Evolutionary conservation across 1,140 invertebrate species (phyloP).

Genomic region (Sycophila sp.): DNA sequence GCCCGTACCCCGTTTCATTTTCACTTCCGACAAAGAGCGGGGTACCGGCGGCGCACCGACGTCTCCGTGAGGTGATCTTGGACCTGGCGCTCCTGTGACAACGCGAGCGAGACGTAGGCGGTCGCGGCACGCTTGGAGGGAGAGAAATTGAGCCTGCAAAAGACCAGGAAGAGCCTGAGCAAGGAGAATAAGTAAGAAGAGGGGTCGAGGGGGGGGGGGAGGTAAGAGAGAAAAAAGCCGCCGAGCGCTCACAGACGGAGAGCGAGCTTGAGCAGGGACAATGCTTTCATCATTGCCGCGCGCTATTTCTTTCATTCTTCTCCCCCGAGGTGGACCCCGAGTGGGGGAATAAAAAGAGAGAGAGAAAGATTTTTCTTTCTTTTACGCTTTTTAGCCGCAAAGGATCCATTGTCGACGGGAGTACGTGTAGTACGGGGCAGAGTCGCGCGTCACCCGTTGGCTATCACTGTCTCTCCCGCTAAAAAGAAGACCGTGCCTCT

Average conservation of each 20-base stretch:
- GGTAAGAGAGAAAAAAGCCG: background rate
- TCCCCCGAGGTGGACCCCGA: conserved; percentile 33
- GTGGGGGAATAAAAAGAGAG: too few species aligned
- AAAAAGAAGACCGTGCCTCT: conserved; percentile 20
- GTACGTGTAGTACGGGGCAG: conserved; percentile 47
- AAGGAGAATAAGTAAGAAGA: conserved; percentile 9
- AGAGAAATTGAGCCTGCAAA: conserved; percentile 38
- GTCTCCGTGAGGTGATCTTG: conserved; percentile 22
- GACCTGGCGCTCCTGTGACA: conserved; percentile 20
- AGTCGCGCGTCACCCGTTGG: conserved; percentile 48
- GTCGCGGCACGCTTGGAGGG: conserved; percentile 6
- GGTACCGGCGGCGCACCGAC: conserved; percentile 1
- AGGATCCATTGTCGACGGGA: conserved; percentile 62
- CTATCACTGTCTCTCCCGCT: conserved; percentile 54
- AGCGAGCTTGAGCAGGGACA: conserved; percentile 56
- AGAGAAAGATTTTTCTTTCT: conserved; percentile 47
- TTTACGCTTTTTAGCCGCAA: conserved; percentile 59
- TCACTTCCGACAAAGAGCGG: conserved; percentile 35
- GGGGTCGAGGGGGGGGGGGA: background rate
- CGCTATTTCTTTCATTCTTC: conserved; percentile 58
- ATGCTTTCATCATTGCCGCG: conserved; percentile 67
- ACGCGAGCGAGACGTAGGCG: conserved; percentile 7
- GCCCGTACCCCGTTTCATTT: conserved; percentile 31
- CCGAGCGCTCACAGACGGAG: background rate
- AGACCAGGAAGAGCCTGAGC: conserved; percentile 1